Conservation (phyloP, 2,113 vertebrate species). For the Lepus americanus region DNA sequence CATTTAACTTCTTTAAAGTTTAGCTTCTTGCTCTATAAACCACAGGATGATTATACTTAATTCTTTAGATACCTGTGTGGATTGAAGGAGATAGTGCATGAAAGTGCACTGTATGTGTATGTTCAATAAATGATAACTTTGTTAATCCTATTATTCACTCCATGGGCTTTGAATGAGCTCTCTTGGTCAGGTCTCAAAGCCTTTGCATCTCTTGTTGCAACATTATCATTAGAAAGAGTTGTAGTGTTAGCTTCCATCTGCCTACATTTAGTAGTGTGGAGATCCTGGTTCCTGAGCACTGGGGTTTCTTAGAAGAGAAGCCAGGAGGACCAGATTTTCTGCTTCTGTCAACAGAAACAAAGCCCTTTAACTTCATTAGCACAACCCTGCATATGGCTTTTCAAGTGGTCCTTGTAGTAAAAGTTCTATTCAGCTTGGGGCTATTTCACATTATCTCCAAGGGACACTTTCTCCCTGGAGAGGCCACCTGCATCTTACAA, state of each 20-base stretch:
- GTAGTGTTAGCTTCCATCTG: background rate
- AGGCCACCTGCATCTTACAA: conserved; percentile 55
- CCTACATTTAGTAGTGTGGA: background rate
- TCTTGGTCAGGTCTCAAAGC: background rate
- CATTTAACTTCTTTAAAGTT: background rate
- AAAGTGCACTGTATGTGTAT: background rate
- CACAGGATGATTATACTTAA: background rate
- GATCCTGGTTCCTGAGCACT: background rate
- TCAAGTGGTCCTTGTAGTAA: conserved; percentile 19
- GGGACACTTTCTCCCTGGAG: conserved; percentile 46
- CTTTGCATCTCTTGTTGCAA: background rate
- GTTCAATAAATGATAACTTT: background rate
- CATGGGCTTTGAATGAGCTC: background rate
- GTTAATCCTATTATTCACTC: background rate
- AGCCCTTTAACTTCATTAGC: conserved; percentile 55
- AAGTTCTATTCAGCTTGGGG: conserved; percentile 58
- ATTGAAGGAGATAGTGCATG: background rate
- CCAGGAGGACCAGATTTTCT: background rate
- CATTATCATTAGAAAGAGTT: background rate
- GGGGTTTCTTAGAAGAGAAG: conserved; percentile 47
- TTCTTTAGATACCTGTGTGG: background rate
- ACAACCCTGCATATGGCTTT: conserved; percentile 52
- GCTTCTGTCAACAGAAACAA: conserved; percentile 51
- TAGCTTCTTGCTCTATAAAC: background rate
- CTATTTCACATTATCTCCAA: conserved; percentile 46